phyloP scores from a whole-genome alignment of 2,888 invertebrate species.

The Aphodius sticticus region DNA sequence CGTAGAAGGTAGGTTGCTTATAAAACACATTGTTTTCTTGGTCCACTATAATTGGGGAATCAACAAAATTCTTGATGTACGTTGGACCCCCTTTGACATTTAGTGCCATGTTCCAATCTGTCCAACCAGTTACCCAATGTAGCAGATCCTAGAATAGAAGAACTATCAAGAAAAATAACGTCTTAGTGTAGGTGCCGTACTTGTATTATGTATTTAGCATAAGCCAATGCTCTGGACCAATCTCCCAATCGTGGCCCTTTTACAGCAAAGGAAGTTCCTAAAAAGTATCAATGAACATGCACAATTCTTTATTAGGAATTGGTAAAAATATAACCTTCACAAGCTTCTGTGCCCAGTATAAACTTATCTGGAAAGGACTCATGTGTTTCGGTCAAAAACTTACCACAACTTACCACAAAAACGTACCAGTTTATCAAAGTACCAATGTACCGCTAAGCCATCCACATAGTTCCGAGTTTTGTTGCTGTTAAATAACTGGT shows the following conservation, averaged over 20 bases:
- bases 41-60: conserved; percentile 76
- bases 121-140: conserved; percentile 80
- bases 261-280: not conserved
- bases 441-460: conserved; percentile 87
- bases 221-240: conserved; percentile 66
- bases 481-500: not conserved
- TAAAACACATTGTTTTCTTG: conserved; percentile 72
- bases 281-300: not conserved
- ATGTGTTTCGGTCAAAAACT: conserved; percentile 65
- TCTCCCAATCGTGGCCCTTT: conserved; percentile 64
- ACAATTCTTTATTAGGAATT: not conserved
- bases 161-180: not conserved
- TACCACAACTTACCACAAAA: too few species aligned
- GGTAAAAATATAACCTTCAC: conserved; percentile 63
- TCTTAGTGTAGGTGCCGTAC: conserved; percentile 53
- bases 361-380: conserved; percentile 58
- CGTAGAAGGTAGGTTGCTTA: conserved; percentile 88
- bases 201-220: conserved; percentile 67
- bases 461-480: conserved; percentile 63
- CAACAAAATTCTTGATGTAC: conserved; percentile 78
- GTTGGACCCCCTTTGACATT: conserved; percentile 78
- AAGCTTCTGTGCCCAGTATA: conserved; percentile 83
- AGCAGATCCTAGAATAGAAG: conserved; percentile 67
- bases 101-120: conserved; percentile 87
- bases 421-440: conserved; percentile 70